Base-by-base conservation (phyloP, 2,888 invertebrate genomes). In the Eupithecia abbreviata region DNA sequence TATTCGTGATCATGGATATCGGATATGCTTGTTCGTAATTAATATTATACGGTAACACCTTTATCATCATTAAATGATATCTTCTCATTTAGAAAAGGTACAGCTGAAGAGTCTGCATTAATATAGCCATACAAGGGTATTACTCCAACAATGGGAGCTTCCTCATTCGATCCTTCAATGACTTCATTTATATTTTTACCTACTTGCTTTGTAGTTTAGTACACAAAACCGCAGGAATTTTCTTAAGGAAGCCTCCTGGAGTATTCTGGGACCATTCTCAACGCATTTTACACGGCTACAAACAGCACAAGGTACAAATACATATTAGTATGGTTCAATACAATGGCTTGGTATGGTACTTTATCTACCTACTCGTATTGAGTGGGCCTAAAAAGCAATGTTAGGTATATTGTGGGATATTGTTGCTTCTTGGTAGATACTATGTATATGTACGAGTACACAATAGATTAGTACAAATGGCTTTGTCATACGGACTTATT, bases 401-500 rank as follows among this genome's bases (percentile, higher is more conserved):
- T 4, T 9, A 18, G n/a, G n/a, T n/a, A n/a, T n/a, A n/a, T n/a
- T 55, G 2, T 30, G 9, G 7, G 9, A 47, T 47, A 47, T 9
- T 10, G 47, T 47, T 47, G 47, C 47, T 13, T 49, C 6, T 49
- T 13, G 49, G 4, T 49, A 49, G 49, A 49, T 49, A n/a, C n/a
- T n/a, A 49, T 49, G 13, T 2, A 15, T 51, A 51, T 51, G 13
- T 30, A 30, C 30, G 30, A 30, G 30, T 30, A 30, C 1, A 30
- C 30, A 30, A 30, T 30, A 30, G 45, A 43, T 51, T 55, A 41
- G 66, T 45, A 68, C 51, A 49, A 66, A 42, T 49, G 15, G 15
- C 71, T 75, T 72, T 72, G 70, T 62, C 62, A 55, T 71, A 67
- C 67, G 71, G 15, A n/a, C n/a, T n/a, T n/a, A n/a, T n/a, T n/a